Evolutionary conservation across 2,113 vertebrate species (phyloP), one percentile per base, ranked within the genome.

Genomic region (Prionailurus viverrinus): DNA sequence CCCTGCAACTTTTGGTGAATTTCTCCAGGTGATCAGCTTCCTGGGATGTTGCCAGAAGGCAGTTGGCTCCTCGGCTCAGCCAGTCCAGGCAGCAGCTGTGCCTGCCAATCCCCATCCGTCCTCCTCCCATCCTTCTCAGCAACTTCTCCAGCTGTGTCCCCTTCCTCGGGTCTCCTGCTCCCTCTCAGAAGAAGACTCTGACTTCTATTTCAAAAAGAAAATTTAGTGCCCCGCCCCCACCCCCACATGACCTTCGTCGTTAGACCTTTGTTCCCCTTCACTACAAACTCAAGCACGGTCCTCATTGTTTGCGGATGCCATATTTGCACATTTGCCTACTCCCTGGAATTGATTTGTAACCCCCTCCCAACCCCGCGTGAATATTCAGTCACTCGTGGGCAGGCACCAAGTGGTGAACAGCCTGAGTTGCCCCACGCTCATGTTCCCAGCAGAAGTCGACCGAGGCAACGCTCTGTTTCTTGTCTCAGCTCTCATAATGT

Each of bases 391-490:
- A 4, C 7, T 36, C 0, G 0, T 23, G 21, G 51, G 36, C 14
- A 1, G 11, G 7, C 15, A 21, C 71, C 15, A 2, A 0, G 16
- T n/a, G 18, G 21, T 21, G 5, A 25, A 19, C 69, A 61, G 9
- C 12, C 14, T 4, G 68, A 61, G 29, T 27, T 11, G 0, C 33
- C 51, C 4, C 4, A 41, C 0, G 1, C 5, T 66, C n/a, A 3
- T 0, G 0, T 5, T 58, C 58, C 36, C 1, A 8, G 18, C 27
- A 14, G 14, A 63, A 61, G 33, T 31, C 36, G 25, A 33, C 33
- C 0, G 1, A 15, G 36, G 2, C 5, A 36, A 21, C 3, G 4
- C 53, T 45, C 61, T 5, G 10, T 3, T 76, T 48, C 36, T 18
- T 31, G 6, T 1, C 80, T 82, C 19, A 55, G 45, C n/a, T 48